Evolutionary conservation across 2,888 invertebrate genomes (phyloP), one percentile per base, ranked within the genome.

Genomic region (Pegoplata infirma): DNA sequence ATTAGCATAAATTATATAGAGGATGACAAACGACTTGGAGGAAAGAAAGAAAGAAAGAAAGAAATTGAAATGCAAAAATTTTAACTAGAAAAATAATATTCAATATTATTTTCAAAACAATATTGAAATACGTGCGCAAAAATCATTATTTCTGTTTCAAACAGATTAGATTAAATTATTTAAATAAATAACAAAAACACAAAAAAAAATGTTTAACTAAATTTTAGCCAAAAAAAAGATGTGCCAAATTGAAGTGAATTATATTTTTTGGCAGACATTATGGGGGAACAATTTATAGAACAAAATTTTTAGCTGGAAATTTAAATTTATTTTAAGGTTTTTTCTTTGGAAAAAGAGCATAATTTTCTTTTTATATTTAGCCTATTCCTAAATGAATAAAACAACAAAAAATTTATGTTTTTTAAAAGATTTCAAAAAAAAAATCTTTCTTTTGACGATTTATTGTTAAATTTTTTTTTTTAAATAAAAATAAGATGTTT

Each of bases 61-160:
- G 12, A 40, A 2, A 40, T 40, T 40, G 25, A 5, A 25, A 25
- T 25, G 10, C 36, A 40, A 40, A 25, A 12, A 40, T 32, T 32
- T 32, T 32, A 40, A n/a, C 10, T 36, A 12, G 5, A 16, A 16
- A 40, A 17, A 32, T 1, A 17, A 55, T 10, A 16, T 25, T 46
- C 28, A 46, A 61, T 1, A 58, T 5, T 21, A 10, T 47, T 47
- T 19, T 0, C 0, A 23, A 25, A 6, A 51, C 23, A 59, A 59
- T 69, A 55, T 66, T 74, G 53, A 67, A 79, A 79, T 79, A 79
- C 79, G 79, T 79, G 79, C 79, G 79, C 79, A 79, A 79, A 79
- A 67, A 46, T 32, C 23, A 36, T 63, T 25, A 55, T 75, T 75
- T 61, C 47, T 25, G 25, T 21, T 47, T 40, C 3, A n/a, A 63